These are phyloP conservation scores for Sphaeramia orbicularis DNA, from an alignment of 2,797 vertebrate genomes.

Conservation along the genomic window DNA sequence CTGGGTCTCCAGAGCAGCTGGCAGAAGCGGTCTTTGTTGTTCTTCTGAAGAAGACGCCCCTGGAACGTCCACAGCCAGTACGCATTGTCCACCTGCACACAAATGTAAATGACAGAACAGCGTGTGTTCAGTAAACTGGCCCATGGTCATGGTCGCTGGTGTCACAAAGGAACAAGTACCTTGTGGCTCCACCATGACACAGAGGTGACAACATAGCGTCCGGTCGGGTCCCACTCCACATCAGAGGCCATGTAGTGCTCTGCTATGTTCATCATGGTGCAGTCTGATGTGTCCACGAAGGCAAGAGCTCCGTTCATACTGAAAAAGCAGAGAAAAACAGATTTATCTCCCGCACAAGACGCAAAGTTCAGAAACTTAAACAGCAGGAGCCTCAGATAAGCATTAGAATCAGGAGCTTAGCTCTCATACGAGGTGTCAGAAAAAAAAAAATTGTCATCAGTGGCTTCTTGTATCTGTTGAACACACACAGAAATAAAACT, in stretches of 20 bases:
- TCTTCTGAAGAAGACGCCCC: conserved; percentile 97
- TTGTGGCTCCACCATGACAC: conserved; percentile 99
- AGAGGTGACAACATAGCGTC: conserved; percentile 95
- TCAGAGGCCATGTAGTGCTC: conserved; percentile 99
- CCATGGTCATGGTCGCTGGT: not conserved
- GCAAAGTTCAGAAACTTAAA: not conserved
- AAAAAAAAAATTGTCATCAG: conserved; percentile 71
- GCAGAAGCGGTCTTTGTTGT: conserved; percentile 98
- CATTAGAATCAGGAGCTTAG: conserved; percentile 74
- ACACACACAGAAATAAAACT: conserved; percentile 41
- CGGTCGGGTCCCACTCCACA: conserved; percentile 98
- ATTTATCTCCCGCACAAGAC: not conserved
- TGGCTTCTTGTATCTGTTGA: conserved; percentile 5
- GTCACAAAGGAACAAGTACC: conserved; percentile 71
- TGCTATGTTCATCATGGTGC: conserved; percentile 98
- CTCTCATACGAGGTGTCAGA: conserved; percentile 79
- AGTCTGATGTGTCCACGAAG: conserved; percentile 97
- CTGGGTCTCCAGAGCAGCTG: conserved; percentile 98
- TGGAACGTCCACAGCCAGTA: conserved; percentile 99
- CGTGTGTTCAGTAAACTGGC: not conserved
- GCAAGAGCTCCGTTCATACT: conserved; percentile 98
- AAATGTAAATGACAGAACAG: not conserved
- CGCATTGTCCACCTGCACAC: conserved; percentile 94
- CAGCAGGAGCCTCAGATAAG: conserved; percentile 56
- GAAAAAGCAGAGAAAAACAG: conserved; percentile 13